Percentiles rank a stretch among this genome's conserved stretches.
Evolutionary conservation across 1,140 invertebrate genomes (phyloP).

Genomic region (Lordiphosa mommai): DNA sequence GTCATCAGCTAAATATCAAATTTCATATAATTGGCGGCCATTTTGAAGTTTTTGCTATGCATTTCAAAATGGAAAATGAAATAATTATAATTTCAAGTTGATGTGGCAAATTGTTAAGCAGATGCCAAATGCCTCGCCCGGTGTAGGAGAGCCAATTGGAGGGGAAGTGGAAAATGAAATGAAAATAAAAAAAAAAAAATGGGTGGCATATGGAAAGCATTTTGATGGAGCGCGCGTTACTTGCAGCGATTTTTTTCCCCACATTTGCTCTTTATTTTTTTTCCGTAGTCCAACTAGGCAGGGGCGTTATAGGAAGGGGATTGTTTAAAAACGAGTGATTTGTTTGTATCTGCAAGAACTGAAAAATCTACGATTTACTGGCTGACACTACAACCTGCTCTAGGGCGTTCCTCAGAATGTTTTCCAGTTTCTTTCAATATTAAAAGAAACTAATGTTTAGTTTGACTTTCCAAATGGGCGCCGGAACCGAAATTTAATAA

Average conservation of each 20-base stretch:
- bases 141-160: not conserved
- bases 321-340: not conserved
- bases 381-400: too few relatives aligned
- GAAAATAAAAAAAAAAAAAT: constrained; percentile 1
- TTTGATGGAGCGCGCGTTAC: constrained; percentile 3
- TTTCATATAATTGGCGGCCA: constrained; percentile 71
- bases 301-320: too few relatives aligned
- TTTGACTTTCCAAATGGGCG: too few relatives aligned
- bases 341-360: too few relatives aligned
- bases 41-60: constrained; percentile 35
- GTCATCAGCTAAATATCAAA: constrained; percentile 44
- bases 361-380: too few relatives aligned
- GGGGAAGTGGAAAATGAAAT: constrained; percentile 4
- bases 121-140: not conserved
- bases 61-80: constrained; percentile 32
- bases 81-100: constrained; percentile 1
- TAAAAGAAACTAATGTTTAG: too few relatives aligned
- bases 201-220: constrained; percentile 8
- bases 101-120: not conserved
- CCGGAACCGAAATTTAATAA: too few relatives aligned
- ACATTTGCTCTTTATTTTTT: not conserved
- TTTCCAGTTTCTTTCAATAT: too few relatives aligned
- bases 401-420: too few relatives aligned
- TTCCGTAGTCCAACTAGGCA: too few relatives aligned
- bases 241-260: not conserved